Conservation (phyloP, 2,888 invertebrate genomes). For the Andrena praecox region DNA sequence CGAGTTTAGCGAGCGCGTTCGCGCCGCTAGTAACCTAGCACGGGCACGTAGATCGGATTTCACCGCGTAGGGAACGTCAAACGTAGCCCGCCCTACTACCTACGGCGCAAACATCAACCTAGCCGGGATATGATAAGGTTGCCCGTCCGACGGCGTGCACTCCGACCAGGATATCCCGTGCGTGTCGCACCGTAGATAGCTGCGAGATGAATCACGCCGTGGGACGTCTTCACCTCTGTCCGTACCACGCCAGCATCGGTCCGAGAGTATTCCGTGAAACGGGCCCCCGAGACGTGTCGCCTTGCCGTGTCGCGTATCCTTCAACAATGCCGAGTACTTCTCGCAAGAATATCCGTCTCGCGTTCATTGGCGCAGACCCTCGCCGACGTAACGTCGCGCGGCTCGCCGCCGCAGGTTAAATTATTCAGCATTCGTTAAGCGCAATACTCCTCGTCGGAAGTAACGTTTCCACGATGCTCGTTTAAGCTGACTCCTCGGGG, state of each 20-base stretch:
- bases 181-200: slow-evolving; percentile 34
- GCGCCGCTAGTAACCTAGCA: slow-evolving; percentile 75
- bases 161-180: slow-evolving; percentile 53
- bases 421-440: slow-evolving; percentile 9
- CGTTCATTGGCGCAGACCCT: background rate
- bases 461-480: background rate
- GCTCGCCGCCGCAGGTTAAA: background rate
- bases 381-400: background rate
- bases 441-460: background rate
- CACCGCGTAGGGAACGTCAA: slow-evolving; percentile 70
- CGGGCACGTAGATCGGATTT: slow-evolving; percentile 67
- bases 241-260: slow-evolving; percentile 26
- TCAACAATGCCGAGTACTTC: slow-evolving; percentile 44
- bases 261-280: slow-evolving; percentile 18
- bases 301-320: slow-evolving; percentile 35
- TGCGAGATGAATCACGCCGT: slow-evolving; percentile 38
- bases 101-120: slow-evolving; percentile 72
- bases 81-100: slow-evolving; percentile 60
- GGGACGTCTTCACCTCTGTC: slow-evolving; percentile 6
- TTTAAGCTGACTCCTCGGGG: background rate
- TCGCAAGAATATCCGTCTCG: slow-evolving; percentile 6
- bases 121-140: slow-evolving; percentile 63
- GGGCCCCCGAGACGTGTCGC: slow-evolving; percentile 25
- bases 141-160: slow-evolving; percentile 46
- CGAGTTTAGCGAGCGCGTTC: slow-evolving; percentile 59